phyloP scores from a whole-genome alignment of 1,140 invertebrate species.

The Drosophila nigromelanica region DNA sequence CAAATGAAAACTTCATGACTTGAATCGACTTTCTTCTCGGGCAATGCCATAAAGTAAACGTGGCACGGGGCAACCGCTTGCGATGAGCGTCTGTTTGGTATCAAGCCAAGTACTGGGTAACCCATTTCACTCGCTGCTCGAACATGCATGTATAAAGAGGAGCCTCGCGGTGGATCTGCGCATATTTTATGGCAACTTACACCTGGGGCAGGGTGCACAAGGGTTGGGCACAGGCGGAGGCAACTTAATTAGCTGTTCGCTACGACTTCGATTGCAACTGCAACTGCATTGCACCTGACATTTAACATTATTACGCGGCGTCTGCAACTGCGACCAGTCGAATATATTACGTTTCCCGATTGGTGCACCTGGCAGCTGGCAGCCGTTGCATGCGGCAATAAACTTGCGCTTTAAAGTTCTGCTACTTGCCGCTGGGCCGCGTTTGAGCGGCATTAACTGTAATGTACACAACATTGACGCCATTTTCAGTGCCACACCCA shows the following conservation, averaged over 20 bases:
- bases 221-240: conserved; percentile 4
- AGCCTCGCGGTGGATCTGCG: conserved; percentile 4
- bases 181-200: conserved; percentile 37
- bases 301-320: conserved; percentile 78
- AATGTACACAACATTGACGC: conserved; percentile 76
- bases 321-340: conserved; percentile 43
- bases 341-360: conserved; percentile 33
- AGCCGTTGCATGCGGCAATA: conserved; percentile 53
- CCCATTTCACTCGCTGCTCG: background rate
- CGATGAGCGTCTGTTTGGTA: conserved; percentile 23
- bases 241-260: conserved; percentile 51
- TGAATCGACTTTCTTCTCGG: conserved; percentile 55
- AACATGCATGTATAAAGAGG: background rate
- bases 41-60: conserved; percentile 67
- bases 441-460: conserved; percentile 65
- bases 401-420: conserved; percentile 58
- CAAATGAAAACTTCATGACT: conserved; percentile 74
- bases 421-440: conserved; percentile 21
- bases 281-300: conserved; percentile 78
- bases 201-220: background rate
- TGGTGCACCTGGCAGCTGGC: conserved; percentile 29
- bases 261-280: conserved; percentile 41
- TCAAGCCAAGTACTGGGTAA: conserved; percentile 10
- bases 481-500: conserved; percentile 43
- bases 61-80: conserved; percentile 32